phyloP scores from a whole-genome alignment of 2,888 invertebrate genomes.

The Leptinotarsa rubiginosa region DNA sequence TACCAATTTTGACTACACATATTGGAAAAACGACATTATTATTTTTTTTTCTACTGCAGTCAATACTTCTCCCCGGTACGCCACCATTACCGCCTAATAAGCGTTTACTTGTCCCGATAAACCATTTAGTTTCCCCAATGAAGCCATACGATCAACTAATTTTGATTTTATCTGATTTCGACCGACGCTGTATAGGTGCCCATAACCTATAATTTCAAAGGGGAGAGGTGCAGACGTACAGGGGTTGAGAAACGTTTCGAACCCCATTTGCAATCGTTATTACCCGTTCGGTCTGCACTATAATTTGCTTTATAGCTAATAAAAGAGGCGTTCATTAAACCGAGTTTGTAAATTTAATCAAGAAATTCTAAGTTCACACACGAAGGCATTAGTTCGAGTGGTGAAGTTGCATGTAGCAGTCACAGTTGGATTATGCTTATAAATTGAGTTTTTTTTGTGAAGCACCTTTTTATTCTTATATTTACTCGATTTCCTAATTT shows the following conservation, averaged over 20 bases:
- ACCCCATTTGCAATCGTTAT: conserved; percentile 41
- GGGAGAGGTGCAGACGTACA: conserved; percentile 19
- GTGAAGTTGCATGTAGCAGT: background rate
- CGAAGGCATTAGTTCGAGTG: conserved; percentile 19
- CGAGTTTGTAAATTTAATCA: conserved; percentile 41
- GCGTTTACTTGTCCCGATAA: conserved; percentile 34
- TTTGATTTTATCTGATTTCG: conserved; percentile 41
- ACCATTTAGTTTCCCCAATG: conserved; percentile 37
- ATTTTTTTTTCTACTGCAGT: too few species aligned
- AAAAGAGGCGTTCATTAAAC: conserved; percentile 36
- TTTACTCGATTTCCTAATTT: too few species aligned
- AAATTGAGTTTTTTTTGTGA: background rate
- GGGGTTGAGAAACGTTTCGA: conserved; percentile 28
- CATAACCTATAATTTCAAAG: conserved; percentile 40
- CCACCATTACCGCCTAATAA: conserved; percentile 26
- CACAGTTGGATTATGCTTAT: background rate
- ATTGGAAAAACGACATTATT: too few species aligned
- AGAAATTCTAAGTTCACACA: conserved; percentile 32
- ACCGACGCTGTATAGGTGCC: conserved; percentile 25
- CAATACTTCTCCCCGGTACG: background rate
- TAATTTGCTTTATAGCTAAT: conserved; percentile 43
- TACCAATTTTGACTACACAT: too few species aligned
- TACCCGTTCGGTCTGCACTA: conserved; percentile 34
- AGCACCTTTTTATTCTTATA: too few species aligned
- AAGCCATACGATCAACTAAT: conserved; percentile 31